Evolutionary conservation across 2,888 invertebrate species (phyloP).

Genomic region (Trissoscelio sp.): DNA sequence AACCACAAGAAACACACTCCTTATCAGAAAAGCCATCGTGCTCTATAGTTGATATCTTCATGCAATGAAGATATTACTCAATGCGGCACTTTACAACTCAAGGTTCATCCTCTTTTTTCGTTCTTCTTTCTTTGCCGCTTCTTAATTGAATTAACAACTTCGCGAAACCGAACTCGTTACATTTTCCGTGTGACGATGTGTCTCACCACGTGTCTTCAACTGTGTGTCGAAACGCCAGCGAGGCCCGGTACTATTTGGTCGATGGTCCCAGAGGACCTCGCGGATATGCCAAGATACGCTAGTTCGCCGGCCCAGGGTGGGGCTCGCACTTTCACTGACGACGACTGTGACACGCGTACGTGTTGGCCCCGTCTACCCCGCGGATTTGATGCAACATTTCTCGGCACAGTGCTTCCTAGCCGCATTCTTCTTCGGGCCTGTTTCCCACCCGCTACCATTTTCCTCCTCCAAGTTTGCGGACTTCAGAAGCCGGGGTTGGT

Average conservation of each 20-base stretch:
- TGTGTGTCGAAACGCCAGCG: conserved; percentile 18
- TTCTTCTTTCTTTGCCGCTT: not conserved
- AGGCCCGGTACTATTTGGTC: conserved; percentile 54
- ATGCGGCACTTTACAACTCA: conserved; percentile 36
- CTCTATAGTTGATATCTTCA: conserved; percentile 46
- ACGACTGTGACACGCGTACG: conserved; percentile 20
- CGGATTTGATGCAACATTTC: conserved; percentile 50
- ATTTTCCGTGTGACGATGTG: conserved; percentile 27
- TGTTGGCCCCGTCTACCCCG: conserved; percentile 49
- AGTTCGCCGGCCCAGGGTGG: conserved; percentile 63
- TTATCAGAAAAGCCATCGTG: conserved; percentile 64
- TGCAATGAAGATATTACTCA: conserved; percentile 46
- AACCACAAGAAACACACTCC: conserved; percentile 62
- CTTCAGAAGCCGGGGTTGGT: not conserved
- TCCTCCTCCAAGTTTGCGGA: conserved; percentile 22
- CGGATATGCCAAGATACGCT: conserved; percentile 49
- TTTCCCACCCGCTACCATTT: conserved; percentile 25
- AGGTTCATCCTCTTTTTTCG: conserved; percentile 10
- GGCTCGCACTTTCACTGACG: conserved; percentile 67
- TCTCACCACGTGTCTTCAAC: conserved; percentile 26
- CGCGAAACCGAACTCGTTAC: conserved; percentile 22
- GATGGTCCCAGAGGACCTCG: conserved; percentile 31
- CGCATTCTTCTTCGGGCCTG: conserved; percentile 31
- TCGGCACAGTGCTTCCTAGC: conserved; percentile 39
- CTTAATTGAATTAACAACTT: not conserved